Percentiles rank a stretch among this genome's conserved stretches.
Conservation (phyloP, 37 sponge, comb jelly and placozoan genomes). For the Cliona cf. orientalis region DNA sequence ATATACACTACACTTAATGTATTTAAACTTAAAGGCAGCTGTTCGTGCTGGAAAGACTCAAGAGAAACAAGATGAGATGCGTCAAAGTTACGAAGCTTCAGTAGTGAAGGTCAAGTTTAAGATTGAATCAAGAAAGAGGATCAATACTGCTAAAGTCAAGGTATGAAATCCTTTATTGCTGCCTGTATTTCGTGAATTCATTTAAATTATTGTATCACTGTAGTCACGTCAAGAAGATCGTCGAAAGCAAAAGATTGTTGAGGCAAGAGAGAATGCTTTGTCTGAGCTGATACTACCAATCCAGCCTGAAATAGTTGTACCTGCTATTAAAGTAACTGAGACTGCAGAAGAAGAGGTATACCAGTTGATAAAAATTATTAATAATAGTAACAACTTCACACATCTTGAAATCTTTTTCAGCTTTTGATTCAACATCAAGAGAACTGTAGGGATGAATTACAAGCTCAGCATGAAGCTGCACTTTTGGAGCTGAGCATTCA, state of each 20-base stretch:
- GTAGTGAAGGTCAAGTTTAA: not conserved
- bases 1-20: not conserved
- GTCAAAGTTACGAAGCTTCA: not conserved
- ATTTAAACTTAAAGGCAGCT: not conserved
- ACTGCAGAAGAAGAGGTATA: constrained; percentile 3
- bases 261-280: not conserved
- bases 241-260: not conserved
- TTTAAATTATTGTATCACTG: not conserved
- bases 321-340: not conserved
- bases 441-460: not conserved
- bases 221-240: not conserved
- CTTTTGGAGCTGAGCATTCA: not conserved
- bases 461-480: not conserved
- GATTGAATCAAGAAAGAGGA: not conserved
- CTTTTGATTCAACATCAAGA: not conserved
- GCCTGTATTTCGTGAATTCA: not conserved
- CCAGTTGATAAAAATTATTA: not conserved
- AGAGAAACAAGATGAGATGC: not conserved
- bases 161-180: not conserved
- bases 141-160: not conserved
- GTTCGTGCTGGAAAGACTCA: not conserved
- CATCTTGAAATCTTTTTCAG: constrained; percentile 1
- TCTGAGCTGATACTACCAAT: not conserved
- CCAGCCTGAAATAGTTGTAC: not conserved
- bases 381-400: too few species aligned